Base-by-base conservation (phyloP, 2,797 vertebrate genomes). In the Arnoldichthys spilopterus region DNA sequence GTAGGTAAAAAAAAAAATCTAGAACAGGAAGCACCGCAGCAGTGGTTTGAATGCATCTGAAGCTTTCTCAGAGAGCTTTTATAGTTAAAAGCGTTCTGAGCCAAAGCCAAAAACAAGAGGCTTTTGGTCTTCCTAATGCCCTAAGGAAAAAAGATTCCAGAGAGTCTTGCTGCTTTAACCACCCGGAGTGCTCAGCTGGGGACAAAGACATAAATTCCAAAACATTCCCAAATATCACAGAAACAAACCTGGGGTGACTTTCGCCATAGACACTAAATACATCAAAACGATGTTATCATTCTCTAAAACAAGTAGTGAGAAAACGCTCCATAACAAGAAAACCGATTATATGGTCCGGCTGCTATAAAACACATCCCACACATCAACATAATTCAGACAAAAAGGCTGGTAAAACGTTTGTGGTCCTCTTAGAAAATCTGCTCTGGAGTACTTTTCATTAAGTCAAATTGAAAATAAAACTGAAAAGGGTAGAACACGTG, bases 131-230 rank as follows among this genome's bases (percentile, higher is more conserved):
- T 72, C 40, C 69, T 61, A 12, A 37, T 80, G 66, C 20, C 43
- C 26, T 69, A 28, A 59, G 64, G 79, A 53, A 78, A 74, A 73
- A 77, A 82, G 71, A 76, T 72, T 34, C 64, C 78, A 80, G 56
- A 84, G 49, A 79, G 69, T 74, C 79, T 72, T 69, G 82, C 73
- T 30, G 59, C 56, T 49, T 79, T 67, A 85, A 86, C 72, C 77
- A 85, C 86, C 76, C 85, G 84, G 69, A 86, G 85, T 37, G 72
- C 70, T 58, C 83, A 77, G 70, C 9, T 16, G 16, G 34, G 68
- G 63, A 73, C 32, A 47, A 66, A 40, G 61, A 71, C 12, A 53
- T 15, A 56, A 69, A 67, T 45, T 0, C 12, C 71, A 72, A 62
- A 77, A 70, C 28, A 47, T 66, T 56, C 59, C 64, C 77, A 84